Base-by-base conservation (phyloP, 1,140 invertebrate species). In the Dendroctonus valens region DNA sequence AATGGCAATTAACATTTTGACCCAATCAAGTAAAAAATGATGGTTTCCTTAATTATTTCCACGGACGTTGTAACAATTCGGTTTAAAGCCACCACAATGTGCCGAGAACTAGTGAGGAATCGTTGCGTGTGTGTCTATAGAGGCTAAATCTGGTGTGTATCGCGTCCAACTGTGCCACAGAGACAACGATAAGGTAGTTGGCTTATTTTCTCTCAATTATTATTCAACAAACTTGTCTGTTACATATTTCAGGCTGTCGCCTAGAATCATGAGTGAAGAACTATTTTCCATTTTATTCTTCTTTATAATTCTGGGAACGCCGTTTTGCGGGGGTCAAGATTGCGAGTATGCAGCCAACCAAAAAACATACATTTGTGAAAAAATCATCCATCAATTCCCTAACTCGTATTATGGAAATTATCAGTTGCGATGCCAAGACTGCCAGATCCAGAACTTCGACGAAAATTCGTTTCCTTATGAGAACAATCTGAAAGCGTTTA, bases 371-470 rank as follows among this genome's bases (percentile, higher is more conserved):
- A 15, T 67, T 3, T 77, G 75, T 53, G 69, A 69, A 41, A 60
- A 72, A 46, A 71, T 77, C 14, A 63, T 50, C 9, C 55, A 71
- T 11, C 57, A 48, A 50, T 77, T 77, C 54, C 75, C 75, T 5
- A 62, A 41, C 14, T 59, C 67, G 9, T 73, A 65, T 57, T 77
- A 74, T 58, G 74, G 73, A 26, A 73, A 73, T 61, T 75, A 74
- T 41, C 39, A 69, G 39, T 49, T 76, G 11, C 60, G 69, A 52
- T 77, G 76, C 58, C 46, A 46, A 0, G 59, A 72, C 38, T 77
- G 76, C 42, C 41, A 66, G 6, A 70, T 77, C 12, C 44, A 67
- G 15, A 63, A 53, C 9, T 76, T 76, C 44, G 54, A 66, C 6
- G 53, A 68, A 26, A 59, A 71, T 9, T 70, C 73, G 11, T 76